Evolutionary conservation across 2,113 vertebrate species (phyloP).

Genomic region (Euleptes europaea): DNA sequence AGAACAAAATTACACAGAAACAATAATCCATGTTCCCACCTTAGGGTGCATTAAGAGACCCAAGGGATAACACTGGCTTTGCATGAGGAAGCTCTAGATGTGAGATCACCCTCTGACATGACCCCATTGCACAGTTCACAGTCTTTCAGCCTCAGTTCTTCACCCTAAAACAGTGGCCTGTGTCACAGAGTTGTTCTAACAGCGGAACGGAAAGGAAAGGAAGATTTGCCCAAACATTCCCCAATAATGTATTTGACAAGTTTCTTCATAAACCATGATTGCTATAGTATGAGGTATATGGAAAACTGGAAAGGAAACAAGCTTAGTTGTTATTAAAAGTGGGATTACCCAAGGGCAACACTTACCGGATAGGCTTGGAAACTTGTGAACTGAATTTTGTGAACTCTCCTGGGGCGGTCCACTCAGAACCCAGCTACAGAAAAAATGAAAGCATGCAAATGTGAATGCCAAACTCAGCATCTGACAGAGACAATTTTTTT

Average conservation of each 20-base stretch:
- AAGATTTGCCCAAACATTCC: not conserved
- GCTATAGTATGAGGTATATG: no score
- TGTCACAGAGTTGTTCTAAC: not conserved
- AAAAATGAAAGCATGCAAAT: accelerated
- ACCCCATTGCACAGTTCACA: not conserved
- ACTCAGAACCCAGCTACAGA: conserved; percentile 91
- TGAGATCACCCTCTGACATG: not conserved
- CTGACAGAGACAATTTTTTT: not conserved
- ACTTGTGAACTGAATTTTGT: conserved; percentile 97
- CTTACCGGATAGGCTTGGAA: conserved; percentile 93
- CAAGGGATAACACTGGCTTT: not conserved
- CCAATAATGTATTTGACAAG: not conserved
- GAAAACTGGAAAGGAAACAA: not conserved
- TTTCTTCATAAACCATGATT: not conserved
- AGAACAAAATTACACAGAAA: not conserved
- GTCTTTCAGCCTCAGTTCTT: not conserved
- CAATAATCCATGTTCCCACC: not conserved
- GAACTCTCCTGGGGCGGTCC: conserved; percentile 97
- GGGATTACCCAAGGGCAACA: not conserved
- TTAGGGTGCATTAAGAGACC: not conserved
- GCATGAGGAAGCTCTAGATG: not conserved
- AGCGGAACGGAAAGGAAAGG: no score
- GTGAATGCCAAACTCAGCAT: not conserved
- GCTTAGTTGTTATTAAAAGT: accelerated
- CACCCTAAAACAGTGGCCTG: not conserved